These are phyloP conservation scores for Ctenosaura bakeri DNA, from an alignment of 2,797 vertebrate genomes.

Conservation along the genomic window DNA sequence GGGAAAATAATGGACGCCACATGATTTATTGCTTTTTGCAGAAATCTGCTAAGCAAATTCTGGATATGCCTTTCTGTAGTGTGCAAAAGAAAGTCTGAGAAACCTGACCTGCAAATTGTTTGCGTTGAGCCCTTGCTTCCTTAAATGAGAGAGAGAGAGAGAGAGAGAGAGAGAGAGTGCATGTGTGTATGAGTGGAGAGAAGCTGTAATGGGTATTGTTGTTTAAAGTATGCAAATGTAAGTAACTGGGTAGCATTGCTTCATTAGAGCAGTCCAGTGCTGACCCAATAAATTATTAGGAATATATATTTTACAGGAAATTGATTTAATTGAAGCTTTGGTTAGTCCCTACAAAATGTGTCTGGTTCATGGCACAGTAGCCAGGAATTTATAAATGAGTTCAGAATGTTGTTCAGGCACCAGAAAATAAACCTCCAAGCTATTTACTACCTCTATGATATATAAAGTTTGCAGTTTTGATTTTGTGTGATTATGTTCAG, in stretches of 20 bases:
- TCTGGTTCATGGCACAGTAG: slow-evolving; percentile 79
- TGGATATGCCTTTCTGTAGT: slow-evolving; percentile 41
- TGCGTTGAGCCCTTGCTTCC: slow-evolving; percentile 48
- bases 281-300: slow-evolving; percentile 77
- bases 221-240: slow-evolving; percentile 76
- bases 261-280: slow-evolving; percentile 69
- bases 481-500: slow-evolving; percentile 99
- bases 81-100: slow-evolving; percentile 33
- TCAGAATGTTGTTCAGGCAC: slow-evolving; percentile 88
- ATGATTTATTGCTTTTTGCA: slow-evolving; percentile 67
- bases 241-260: slow-evolving; percentile 67
- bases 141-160: background rate
- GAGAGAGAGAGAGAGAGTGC: background rate
- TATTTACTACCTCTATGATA: slow-evolving; percentile 98
- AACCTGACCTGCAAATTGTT: slow-evolving; percentile 45
- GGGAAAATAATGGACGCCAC: slow-evolving; percentile 65
- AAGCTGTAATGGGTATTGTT: slow-evolving; percentile 58
- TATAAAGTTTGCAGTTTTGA: slow-evolving; percentile 99
- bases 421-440: slow-evolving; percentile 94
- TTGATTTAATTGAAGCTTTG: slow-evolving; percentile 83
- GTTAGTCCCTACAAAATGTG: slow-evolving; percentile 72
- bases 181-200: background rate
- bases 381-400: slow-evolving; percentile 89
- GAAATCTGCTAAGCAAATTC: slow-evolving; percentile 65
- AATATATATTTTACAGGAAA: slow-evolving; percentile 77